Conservation (phyloP, 2,113 vertebrate genomes). For the Petromus typicus region DNA sequence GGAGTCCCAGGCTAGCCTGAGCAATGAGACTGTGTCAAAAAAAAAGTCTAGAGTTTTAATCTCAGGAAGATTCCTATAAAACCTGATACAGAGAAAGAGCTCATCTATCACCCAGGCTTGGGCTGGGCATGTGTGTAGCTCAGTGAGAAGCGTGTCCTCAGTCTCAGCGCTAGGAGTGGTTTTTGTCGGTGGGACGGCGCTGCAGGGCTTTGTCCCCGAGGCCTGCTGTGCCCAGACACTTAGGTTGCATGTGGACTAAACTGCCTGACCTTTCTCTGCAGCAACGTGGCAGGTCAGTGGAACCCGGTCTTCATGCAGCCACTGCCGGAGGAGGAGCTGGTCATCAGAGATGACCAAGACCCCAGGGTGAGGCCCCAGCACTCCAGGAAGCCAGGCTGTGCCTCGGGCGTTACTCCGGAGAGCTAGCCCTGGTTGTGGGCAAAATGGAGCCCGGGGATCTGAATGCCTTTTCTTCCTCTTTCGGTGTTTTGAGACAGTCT, state of each 20-base stretch:
- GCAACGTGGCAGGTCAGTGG: conserved; percentile 95
- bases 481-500: neutral
- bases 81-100: neutral
- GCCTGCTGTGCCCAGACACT: neutral
- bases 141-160: neutral
- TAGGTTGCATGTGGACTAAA: neutral
- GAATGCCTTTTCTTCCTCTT: neutral
- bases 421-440: neutral
- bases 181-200: neutral
- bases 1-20: no score
- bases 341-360: conserved; percentile 93
- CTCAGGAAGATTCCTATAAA: neutral
- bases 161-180: no score
- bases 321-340: conserved; percentile 92
- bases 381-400: neutral
- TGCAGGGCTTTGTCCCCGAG: neutral
- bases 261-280: conserved; percentile 72
- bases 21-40: no score
- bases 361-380: conserved; percentile 90
- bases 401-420: neutral
- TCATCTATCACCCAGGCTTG: no score
- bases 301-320: conserved; percentile 97
- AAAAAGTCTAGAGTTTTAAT: neutral
- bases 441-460: neutral
- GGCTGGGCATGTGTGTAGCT: neutral